Evolutionary conservation across 35 echinoderm and acorn worm genomes (phyloP), one percentile per base, ranked within the genome.

Genomic region (Apostichopus parvimensis): DNA sequence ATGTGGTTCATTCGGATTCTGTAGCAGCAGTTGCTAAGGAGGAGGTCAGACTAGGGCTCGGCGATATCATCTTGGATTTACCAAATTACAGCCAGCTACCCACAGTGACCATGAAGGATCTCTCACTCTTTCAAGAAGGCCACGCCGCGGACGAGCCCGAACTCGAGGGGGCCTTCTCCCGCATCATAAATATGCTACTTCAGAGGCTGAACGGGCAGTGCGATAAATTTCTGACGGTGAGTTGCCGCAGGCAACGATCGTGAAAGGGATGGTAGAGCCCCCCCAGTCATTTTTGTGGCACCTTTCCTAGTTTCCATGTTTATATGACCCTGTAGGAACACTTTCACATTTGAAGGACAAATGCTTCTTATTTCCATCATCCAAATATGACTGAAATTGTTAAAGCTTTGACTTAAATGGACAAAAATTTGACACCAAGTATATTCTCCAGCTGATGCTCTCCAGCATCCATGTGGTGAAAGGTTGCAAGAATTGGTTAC

Each of bases 71-170:
- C 20, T 82, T 85, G 45, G 97, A 99, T 15, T 91, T 91, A 18
- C 55, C 89, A 56, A 91, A 80, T 9, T 99, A 99, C 83, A 93
- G 79, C 9, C 95, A 94, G 54, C 89, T 95, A 17, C 95, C 91
- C 23, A 99, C 97, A 3, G 82, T 92, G 45, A 93, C 97, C 75
- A 99, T 99, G 97, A 90, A 93, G n/a, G 93, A 90, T 9, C 91
- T 99, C 6, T 81, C 93, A 15, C 77, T 99, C 9, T 99, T 96
- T 85, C 75, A 90, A 24, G 90, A 65, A 45, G 82, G 83, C 5
- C 77, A 90, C 64, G 15, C 58, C 3, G 62, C 93, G n/a, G 87
- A 89, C 52, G 77, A 89, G 34, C 77, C 8, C 26, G 79, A 80
- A 7, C 56, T 92, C 53, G 97, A 96, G 26, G 94, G 95, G 2